Evolutionary conservation across 2,797 vertebrate species (phyloP).

Genomic region (Acipenser ruthenus): DNA sequence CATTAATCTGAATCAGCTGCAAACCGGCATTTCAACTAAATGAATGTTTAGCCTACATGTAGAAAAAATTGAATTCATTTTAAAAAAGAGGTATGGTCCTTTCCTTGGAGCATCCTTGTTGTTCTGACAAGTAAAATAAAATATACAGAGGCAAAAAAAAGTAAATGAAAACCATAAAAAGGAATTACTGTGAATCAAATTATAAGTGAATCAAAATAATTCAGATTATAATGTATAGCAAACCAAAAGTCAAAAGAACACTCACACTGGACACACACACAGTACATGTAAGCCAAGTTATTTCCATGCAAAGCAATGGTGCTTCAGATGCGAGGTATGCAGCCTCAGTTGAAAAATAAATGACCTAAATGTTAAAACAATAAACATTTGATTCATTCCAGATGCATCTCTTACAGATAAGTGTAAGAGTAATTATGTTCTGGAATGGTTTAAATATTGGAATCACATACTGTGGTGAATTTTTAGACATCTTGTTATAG

Average conservation of each 20-base stretch:
- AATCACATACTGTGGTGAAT: slow-evolving; percentile 32
- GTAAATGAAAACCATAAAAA: slow-evolving; percentile 1
- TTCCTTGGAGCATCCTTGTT: slow-evolving; percentile 57
- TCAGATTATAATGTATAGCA: too few species aligned
- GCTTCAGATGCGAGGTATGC: slow-evolving; percentile 24
- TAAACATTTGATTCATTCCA: neutral
- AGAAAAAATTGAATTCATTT: slow-evolving; percentile 19
- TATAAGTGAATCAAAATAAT: slow-evolving; percentile 44
- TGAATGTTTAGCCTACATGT: slow-evolving; percentile 57
- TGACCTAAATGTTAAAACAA: slow-evolving; percentile 21
- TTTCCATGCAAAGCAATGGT: slow-evolving; percentile 92
- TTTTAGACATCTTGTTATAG: neutral
- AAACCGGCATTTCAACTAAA: slow-evolving; percentile 63
- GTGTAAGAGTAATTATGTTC: slow-evolving; percentile 4
- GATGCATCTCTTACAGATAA: neutral
- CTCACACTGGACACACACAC: slow-evolving; percentile 53
- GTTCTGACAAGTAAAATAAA: slow-evolving; percentile 37
- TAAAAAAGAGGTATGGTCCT: slow-evolving; percentile 50
- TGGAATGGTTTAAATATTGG: slow-evolving; percentile 13
- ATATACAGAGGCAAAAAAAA: slow-evolving; percentile 18
- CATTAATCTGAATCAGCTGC: slow-evolving; percentile 54
- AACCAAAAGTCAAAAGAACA: slow-evolving; percentile 37
- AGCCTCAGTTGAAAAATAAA: slow-evolving; percentile 44
- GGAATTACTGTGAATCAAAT: slow-evolving; percentile 45
- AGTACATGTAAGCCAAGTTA: slow-evolving; percentile 90